A percentile compares a stretch with the other conserved stretches of the same genome.
These are phyloP conservation scores for Heteromurus nitidus DNA, from an alignment of 2,888 invertebrate genomes.

Conservation along the genomic window DNA sequence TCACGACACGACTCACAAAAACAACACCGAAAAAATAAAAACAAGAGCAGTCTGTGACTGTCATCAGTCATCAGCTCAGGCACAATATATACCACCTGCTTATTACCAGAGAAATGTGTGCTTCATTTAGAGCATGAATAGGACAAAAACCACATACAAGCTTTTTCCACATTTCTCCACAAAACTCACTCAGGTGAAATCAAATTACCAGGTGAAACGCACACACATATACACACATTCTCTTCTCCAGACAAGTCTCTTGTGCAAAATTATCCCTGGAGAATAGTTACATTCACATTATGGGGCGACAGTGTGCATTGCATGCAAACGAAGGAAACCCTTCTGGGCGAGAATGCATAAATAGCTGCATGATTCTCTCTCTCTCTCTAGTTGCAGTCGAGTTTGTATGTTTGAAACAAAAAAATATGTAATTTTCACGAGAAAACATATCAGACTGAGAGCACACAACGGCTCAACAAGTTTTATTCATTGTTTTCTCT, in stretches of 20 bases:
- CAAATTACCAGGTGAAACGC: not conserved
- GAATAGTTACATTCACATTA: too few relatives aligned
- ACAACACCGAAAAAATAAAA: conserved; percentile 5
- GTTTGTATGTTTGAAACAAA: too few relatives aligned
- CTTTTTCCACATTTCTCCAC: conserved; percentile 21
- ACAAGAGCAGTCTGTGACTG: too few relatives aligned
- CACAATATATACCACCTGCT: not conserved
- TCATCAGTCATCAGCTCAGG: too few relatives aligned
- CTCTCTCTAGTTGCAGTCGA: too few relatives aligned
- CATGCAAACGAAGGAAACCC: too few relatives aligned
- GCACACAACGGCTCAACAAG: too few relatives aligned
- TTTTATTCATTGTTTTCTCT: too few relatives aligned
- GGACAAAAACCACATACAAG: not conserved
- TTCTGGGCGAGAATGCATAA: not conserved
- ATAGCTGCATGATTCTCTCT: not conserved
- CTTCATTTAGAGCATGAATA: not conserved
- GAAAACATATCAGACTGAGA: too few relatives aligned
- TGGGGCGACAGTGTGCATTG: not conserved
- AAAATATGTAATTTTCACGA: too few relatives aligned
- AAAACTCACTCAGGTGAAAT: too few relatives aligned
- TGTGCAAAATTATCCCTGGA: not conserved
- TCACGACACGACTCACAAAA: too few relatives aligned
- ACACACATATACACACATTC: not conserved
- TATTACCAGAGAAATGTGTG: not conserved
- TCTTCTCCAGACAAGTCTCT: not conserved